These are phyloP conservation scores for Petromus typicus DNA, from an alignment of 2,113 vertebrate genomes.

Conservation along the genomic window DNA sequence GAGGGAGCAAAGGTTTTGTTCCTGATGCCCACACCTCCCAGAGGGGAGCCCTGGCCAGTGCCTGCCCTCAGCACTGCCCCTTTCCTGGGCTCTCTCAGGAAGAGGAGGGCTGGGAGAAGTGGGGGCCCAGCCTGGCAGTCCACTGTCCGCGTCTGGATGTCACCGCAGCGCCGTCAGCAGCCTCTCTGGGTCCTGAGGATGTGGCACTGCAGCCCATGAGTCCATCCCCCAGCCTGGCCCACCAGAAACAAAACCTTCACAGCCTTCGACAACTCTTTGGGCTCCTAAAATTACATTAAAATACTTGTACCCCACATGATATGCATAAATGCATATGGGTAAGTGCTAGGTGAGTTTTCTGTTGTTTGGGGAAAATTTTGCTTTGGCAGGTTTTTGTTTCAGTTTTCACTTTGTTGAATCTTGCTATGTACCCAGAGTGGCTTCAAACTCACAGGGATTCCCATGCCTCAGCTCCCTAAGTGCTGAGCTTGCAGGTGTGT, in stretches of 20 bases:
- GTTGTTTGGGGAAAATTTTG: too few species aligned
- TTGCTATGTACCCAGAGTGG: neutral
- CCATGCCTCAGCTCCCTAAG: neutral
- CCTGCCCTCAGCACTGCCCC: neutral
- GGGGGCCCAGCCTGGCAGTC: constrained; percentile 56
- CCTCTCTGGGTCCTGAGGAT: constrained; percentile 65
- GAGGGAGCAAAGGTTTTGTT: constrained; percentile 37
- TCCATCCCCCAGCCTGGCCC: constrained; percentile 22
- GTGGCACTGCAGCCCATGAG: constrained; percentile 44
- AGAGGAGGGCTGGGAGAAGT: neutral
- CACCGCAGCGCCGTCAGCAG: constrained; percentile 73
- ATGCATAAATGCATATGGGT: neutral
- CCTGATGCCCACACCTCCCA: constrained; percentile 12
- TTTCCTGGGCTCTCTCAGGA: neutral
- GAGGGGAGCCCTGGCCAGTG: accelerated
- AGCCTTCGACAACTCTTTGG: constrained; percentile 80
- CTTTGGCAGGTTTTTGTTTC: neutral
- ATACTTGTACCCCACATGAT: constrained; percentile 78
- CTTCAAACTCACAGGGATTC: neutral
- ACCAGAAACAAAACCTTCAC: constrained; percentile 62
- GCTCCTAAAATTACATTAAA: constrained; percentile 82
- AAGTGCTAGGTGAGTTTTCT: too few species aligned
- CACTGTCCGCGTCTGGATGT: constrained; percentile 80
- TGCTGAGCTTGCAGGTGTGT: neutral
- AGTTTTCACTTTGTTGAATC: neutral